Evolutionary conservation across 53 echinoderm and acorn worm genomes (phyloP).

Genomic region (Holothuria leucospilota): DNA sequence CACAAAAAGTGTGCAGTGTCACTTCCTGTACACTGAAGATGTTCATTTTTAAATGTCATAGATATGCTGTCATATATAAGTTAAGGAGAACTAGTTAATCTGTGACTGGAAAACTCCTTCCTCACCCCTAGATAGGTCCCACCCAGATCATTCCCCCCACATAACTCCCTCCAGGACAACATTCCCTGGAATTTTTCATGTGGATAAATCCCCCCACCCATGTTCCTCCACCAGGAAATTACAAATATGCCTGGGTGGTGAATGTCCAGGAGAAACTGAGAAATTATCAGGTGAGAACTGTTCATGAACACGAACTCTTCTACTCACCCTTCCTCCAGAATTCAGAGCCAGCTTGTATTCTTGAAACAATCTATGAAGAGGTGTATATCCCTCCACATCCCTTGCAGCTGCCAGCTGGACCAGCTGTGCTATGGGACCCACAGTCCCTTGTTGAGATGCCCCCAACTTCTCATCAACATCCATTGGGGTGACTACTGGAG

Average conservation of each 20-base stretch:
- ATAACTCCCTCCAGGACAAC: neutral
- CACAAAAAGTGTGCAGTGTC: neutral
- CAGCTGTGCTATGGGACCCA: slow-evolving; percentile 49
- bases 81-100: neutral
- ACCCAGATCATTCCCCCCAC: neutral
- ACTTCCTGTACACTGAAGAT: neutral
- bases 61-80: too few species aligned
- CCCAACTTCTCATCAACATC: neutral
- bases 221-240: too few species aligned
- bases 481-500: neutral
- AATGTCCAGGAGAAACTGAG: too few species aligned
- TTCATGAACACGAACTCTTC: too few species aligned
- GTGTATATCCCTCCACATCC: slow-evolving; percentile 71
- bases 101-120: too few species aligned
- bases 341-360: slow-evolving; percentile 38
- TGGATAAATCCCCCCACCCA: neutral
- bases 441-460: neutral
- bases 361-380: slow-evolving; percentile 69
- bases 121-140: too few species aligned
- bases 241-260: too few species aligned
- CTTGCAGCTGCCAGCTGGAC: slow-evolving; percentile 59
- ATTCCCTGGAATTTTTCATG: neutral
- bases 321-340: slow-evolving; percentile 30
- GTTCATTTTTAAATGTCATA: too few species aligned
- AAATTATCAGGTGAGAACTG: too few species aligned